Base-by-base conservation (phyloP, 2,797 vertebrate species). In the Chiloscyllium punctatum region DNA sequence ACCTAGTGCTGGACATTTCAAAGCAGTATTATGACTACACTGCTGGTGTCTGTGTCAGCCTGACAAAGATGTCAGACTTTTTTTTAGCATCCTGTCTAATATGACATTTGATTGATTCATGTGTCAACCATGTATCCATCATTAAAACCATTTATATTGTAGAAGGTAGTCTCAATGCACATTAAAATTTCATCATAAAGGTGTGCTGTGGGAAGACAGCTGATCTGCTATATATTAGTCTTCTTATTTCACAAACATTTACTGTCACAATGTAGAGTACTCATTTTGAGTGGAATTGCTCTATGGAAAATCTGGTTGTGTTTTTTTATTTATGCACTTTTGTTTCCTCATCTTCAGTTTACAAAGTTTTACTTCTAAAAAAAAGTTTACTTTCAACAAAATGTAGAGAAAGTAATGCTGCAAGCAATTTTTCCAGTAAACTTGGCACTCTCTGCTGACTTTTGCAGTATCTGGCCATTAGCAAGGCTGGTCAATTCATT, bases 401-500 rank as follows among this genome's bases (percentile, higher is more conserved):
- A 72, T 30, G 37, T 94, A 37, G 0, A 95, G 96, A 97, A 98
- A 98, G 97, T 97, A 95, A 97, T 96, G 96, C 96, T 96, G 96
- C 97, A 98, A 79, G 98, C 98, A 98, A 97, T 98, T 98, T 98
- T 97, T 98, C 98, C 97, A 98, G 97, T 97, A 97, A 98, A 98
- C 97, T 98, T 97, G 97, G 97, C 97, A 84, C 96, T 97, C 97
- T 98, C 98, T 98, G 98, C 98, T 98, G 98, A 98, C 98, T 97
- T 98, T 97, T 97, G 98, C 98, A 98, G 97, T 98, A 96, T 97
- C 25, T 95, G 96, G 97, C 98, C 98, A 98, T 98, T 98, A 98
- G 97, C 97, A 97, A 74, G 97, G 97, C 98, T 97, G 97, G 98
- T 97, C 98, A 97, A 97, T 97, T 97, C 97, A 97, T 97, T 98